Conservation (phyloP, 35 echinoderm and acorn worm species). For the Heliocidaris tuberculata region DNA sequence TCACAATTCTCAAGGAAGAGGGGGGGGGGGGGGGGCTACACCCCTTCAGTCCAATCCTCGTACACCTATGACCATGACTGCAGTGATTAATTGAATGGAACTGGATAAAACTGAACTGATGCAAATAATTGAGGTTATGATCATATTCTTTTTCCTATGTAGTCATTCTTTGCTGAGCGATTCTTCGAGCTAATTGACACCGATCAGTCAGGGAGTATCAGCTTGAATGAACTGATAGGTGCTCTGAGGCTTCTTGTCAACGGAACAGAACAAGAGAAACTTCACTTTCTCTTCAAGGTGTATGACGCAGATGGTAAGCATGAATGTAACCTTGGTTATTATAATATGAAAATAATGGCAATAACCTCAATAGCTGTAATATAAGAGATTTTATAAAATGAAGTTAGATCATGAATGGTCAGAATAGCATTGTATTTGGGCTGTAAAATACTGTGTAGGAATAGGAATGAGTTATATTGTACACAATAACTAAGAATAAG, state of each 20-base stretch:
- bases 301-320: constrained; percentile 89
- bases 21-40: no score
- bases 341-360: neutral
- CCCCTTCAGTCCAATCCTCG: neutral
- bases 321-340: neutral
- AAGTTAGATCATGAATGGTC: neutral
- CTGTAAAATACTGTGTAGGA: no score
- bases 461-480: no score
- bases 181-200: constrained; percentile 87
- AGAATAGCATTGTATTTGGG: no score
- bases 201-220: constrained; percentile 71
- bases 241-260: constrained; percentile 67
- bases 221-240: constrained; percentile 65
- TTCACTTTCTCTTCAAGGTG: constrained; percentile 78
- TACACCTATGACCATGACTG: neutral
- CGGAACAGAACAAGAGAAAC: constrained; percentile 69
- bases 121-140: neutral
- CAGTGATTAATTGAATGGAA: no score
- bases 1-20: no score
- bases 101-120: neutral
- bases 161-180: constrained; percentile 93
- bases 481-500: no score
- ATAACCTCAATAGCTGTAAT: neutral
- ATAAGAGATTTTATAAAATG: neutral
- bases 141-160: constrained; percentile 39